A percentile compares a stretch with the other conserved stretches of the same genome.
These are phyloP conservation scores for Phrynocephalus versicolor DNA, from an alignment of 2,113 vertebrate species.

Conservation along the genomic window DNA sequence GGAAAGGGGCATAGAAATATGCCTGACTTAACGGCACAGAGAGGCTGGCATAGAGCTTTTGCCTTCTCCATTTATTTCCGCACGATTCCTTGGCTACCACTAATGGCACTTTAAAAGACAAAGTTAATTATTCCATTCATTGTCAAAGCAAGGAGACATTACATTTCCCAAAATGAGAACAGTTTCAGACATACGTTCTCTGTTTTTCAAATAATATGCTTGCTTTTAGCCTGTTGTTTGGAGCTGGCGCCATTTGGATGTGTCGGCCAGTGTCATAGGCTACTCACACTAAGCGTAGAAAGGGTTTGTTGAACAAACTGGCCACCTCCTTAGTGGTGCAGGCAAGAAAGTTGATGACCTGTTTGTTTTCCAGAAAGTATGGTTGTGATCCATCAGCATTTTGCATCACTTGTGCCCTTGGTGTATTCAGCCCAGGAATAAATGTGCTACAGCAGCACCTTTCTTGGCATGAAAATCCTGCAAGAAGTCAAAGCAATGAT, in stretches of 20 bases:
- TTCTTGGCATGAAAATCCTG: conserved; percentile 18
- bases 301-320: not conserved
- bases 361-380: not conserved
- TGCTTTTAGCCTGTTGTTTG: not conserved
- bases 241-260: not conserved
- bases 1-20: not conserved
- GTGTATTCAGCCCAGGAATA: not conserved
- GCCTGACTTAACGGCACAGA: not conserved
- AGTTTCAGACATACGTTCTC: not conserved
- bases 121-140: not conserved
- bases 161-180: not conserved
- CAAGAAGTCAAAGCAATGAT: not conserved
- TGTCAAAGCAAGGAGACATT: not conserved
- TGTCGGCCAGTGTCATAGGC: not conserved
- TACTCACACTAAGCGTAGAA: not conserved
- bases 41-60: not conserved
- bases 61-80: not conserved
- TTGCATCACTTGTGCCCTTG: not conserved
- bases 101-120: not conserved
- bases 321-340: not conserved
- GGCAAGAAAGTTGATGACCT: not conserved
- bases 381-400: not conserved
- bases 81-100: not conserved
- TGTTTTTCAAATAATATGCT: not conserved
- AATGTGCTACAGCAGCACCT: conserved; percentile 10